Evolutionary conservation across 2,888 invertebrate genomes (phyloP).

Genomic region (Rhamphomyia laevipes): DNA sequence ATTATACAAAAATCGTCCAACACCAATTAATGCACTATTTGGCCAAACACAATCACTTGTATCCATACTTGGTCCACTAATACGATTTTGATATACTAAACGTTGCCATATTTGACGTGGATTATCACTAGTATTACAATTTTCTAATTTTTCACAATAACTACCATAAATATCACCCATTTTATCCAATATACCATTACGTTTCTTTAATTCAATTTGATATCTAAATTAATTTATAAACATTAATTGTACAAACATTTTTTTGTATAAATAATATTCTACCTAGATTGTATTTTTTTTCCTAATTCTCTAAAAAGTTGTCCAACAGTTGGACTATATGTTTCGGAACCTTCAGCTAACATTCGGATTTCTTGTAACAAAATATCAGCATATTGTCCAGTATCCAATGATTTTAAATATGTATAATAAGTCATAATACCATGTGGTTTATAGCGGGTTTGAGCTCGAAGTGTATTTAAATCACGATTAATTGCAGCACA

Average conservation of each 20-base stretch:
- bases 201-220: slow-evolving; percentile 52
- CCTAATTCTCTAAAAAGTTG: slow-evolving; percentile 57
- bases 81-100: slow-evolving; percentile 41
- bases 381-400: slow-evolving; percentile 47
- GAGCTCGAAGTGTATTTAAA: slow-evolving; percentile 50
- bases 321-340: slow-evolving; percentile 59
- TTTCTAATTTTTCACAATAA: slow-evolving; percentile 54
- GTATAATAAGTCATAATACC: slow-evolving; percentile 54
- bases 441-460: slow-evolving; percentile 43
- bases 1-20: slow-evolving; percentile 79
- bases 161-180: slow-evolving; percentile 46
- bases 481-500: slow-evolving; percentile 55
- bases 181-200: slow-evolving; percentile 54
- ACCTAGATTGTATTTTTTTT: slow-evolving; percentile 47
- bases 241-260: neutral
- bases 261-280: neutral
- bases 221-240: slow-evolving; percentile 37
- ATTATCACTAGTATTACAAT: slow-evolving; percentile 40
- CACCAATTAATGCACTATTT: slow-evolving; percentile 44
- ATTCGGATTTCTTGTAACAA: slow-evolving; percentile 57
- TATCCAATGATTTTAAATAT: slow-evolving; percentile 53
- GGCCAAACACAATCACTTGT: slow-evolving; percentile 54
- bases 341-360: slow-evolving; percentile 65
- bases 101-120: slow-evolving; percentile 63
- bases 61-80: slow-evolving; percentile 47